Evolutionary conservation across 2,888 invertebrate genomes (phyloP), one percentile per base, ranked within the genome.

Genomic region (Seira sanloemensis): DNA sequence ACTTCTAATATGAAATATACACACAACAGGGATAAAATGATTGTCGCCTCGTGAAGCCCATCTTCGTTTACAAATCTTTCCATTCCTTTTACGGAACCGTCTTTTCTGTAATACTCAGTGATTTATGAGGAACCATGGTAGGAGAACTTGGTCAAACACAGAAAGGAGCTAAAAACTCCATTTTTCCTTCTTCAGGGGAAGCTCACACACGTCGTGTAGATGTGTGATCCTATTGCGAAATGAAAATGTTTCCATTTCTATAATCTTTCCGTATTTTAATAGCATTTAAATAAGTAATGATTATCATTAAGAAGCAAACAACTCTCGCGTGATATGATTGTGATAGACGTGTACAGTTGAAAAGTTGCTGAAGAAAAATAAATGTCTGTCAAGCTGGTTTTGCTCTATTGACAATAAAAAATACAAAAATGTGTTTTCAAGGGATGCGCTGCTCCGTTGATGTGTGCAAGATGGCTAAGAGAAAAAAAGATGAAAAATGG

Each of bases 61-160:
- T 37, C 37, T 37, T 12, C 37, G 37, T 58, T 83, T 74, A n/a
- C 21, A 66, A 77, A 77, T 77, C 67, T 58, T 25, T 12, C 62
- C n/a, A 76, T 66, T 76, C 86, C 86, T 86, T 85, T 85, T 86
- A 81, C 84, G 86, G 86, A 76, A 81, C 80, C 86, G 84, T 77
- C 85, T 68, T 74, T 78, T 78, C 54, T 77, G 66, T 85, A 86
- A 85, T 86, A 79, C 86, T 83, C 62, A 65, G 86, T 86, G 86
- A 85, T 86, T 86, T 86, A 86, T 86, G 84, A 78, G 72, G 82
- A 82, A 76, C 76, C 86, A 82, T 78, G 72, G 78, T 37, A 84
- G 66, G 76, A 54, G 72, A 68, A 76, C 62, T 82, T 72, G 75
- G 67, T 62, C 62, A 66, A 72, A n/a, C 37, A 75, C n/a, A n/a